Base-by-base conservation (phyloP, 2,797 vertebrate genomes). In the Enteromius trimaculatus region DNA sequence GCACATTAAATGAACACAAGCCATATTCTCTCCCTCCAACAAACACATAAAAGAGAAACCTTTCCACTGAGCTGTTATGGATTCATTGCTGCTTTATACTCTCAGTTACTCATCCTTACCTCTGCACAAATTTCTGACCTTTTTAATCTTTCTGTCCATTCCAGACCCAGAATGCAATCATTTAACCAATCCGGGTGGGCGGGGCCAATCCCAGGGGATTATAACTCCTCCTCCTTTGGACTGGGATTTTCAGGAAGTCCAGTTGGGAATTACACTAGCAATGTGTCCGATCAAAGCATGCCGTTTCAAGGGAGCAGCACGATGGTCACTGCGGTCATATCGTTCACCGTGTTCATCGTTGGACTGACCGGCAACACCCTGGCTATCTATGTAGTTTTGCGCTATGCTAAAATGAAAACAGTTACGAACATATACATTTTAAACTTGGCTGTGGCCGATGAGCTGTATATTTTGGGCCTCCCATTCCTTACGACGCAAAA, bases 341-440 rank as follows among this genome's bases (percentile, higher is more conserved):
- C 97, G 39, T 88, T 98, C 88, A 95, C 95, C 0, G 98, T 99
- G 79, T 98, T 98, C 0, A 90, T 96, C 74, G 93, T 98, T 81
- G 98, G 98, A 3, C 91, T 99, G 74, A 92, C 91, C 9, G 98
- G 98, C 17, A 99, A 99, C 93, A 97, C 97, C 0, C 91, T 99
- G 89, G 97, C 97, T 84, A 99, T 99, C 90, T 98, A 98, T 0
- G 96, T 98, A 88, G 96, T 98, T 55, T 93, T 98, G 87, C 92
- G 95, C 49, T 96, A 97, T 39, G 95, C 97, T 2, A 96, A 97
- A 79, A 97, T 96, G 42, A 96, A 97, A 64, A 98, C 97, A 0
- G 98, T 99, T 86, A 99, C 98, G 87, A 98, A 96, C 0, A 95
- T 99, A 88, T 99, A 99, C 89, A 99, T 99, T 89, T 89, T 99